These are phyloP conservation scores for Gymnogyps californianus DNA, from an alignment of 2,113 vertebrate species.

Conservation along the genomic window DNA sequence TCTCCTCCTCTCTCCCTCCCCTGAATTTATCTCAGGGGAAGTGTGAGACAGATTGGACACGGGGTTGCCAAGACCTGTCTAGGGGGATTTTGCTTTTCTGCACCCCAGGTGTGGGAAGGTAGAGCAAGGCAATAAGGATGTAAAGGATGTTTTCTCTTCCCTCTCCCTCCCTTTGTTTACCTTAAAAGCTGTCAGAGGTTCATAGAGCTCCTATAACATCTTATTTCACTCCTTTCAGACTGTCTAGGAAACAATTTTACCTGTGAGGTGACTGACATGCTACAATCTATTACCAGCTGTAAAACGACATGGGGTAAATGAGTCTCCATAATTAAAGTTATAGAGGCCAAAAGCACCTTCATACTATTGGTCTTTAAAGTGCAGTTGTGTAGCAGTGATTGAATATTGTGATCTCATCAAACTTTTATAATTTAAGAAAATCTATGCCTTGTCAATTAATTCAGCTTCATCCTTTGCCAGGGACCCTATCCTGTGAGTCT, in stretches of 20 bases:
- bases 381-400: not conserved
- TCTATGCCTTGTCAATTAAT: not conserved
- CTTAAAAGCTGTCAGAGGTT: not conserved
- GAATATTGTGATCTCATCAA: not conserved
- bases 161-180: not conserved
- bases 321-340: not conserved
- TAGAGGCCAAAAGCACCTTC: not conserved
- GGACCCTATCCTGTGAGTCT: not conserved
- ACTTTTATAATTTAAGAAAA: not conserved
- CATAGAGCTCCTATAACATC: not conserved
- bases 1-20: not conserved
- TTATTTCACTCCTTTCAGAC: not conserved
- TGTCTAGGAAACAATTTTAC: not conserved
- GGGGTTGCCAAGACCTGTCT: constrained; percentile 25
- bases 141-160: not conserved
- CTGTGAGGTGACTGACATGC: not conserved
- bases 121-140: not conserved
- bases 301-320: not conserved
- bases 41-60: constrained; percentile 32
- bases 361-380: not conserved
- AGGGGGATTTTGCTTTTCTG: constrained; percentile 15
- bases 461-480: not conserved
- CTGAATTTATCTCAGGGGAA: constrained; percentile 20
- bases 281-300: not conserved
- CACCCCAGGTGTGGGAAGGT: constrained; percentile 21